Conservation (phyloP, 2,113 vertebrate genomes). For the Xiphophorus hellerii region DNA sequence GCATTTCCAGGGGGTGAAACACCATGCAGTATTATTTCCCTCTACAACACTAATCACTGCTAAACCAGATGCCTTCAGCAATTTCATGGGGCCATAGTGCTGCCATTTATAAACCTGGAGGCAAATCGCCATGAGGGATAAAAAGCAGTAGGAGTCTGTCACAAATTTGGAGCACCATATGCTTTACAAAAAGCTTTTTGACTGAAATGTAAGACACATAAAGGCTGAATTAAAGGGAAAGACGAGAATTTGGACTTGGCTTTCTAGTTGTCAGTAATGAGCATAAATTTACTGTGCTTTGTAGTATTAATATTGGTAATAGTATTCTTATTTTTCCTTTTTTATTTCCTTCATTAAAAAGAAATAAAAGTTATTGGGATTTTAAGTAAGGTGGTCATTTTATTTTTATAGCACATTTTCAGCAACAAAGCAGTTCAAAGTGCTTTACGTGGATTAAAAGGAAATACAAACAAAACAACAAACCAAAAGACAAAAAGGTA, state of each 20-base stretch:
- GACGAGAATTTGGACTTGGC: constrained; percentile 30
- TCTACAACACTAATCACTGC: constrained; percentile 58
- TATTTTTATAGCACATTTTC: too few species aligned
- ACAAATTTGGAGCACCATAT: constrained; percentile 75
- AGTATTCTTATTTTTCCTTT: too few species aligned
- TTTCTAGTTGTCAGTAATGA: neutral
- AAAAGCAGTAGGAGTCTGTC: constrained; percentile 56
- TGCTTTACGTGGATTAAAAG: too few species aligned
- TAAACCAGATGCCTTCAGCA: constrained; percentile 62
- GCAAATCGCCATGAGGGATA: constrained; percentile 53
- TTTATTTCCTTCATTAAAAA: too few species aligned
- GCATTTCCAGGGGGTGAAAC: constrained; percentile 58
- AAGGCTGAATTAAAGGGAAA: constrained; percentile 21
- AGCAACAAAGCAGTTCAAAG: too few species aligned
- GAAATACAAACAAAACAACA: too few species aligned
- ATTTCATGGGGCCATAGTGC: constrained; percentile 58
- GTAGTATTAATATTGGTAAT: too few species aligned
- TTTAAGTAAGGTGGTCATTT: too few species aligned
- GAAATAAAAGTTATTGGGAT: too few species aligned
- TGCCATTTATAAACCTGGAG: constrained; percentile 59
- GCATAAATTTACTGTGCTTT: neutral
- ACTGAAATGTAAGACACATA: constrained; percentile 36
- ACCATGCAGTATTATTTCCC: constrained; percentile 36
- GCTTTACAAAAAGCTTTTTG: constrained; percentile 62
- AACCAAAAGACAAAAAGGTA: too few species aligned